Base-by-base conservation (phyloP, 2,113 vertebrate genomes). In the Pseudopodoces humilis region DNA sequence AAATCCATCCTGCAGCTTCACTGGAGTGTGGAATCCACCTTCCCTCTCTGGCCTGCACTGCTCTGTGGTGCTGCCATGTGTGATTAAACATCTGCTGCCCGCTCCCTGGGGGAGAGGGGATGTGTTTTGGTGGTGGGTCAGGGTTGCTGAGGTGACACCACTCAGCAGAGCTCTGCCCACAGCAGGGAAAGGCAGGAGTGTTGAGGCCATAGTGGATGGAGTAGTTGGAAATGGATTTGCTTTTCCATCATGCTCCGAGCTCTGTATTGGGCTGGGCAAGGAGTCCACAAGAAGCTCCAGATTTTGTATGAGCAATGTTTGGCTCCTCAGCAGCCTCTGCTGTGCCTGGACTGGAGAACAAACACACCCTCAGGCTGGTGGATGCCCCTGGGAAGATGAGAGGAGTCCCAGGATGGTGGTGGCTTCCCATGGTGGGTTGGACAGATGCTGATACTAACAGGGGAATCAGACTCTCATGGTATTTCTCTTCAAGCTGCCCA, bases 1-100 rank as follows among this genome's bases (percentile, higher is more conserved):
- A 67, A 80, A 94, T 83, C 88, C 64, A 92, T 94, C 88, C 71
- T 47, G 58, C 90, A 96, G 91, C 71, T 85, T 22, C 93, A 84
- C 33, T 80, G 83, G 89, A 65, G 82, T 84, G 89, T 82, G 60
- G 70, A 67, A 92, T 67, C 68, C 6, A 17, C 56, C 64, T 28
- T 44, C 8, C 6, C 41, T 59, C 12, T 28, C 46, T 9, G 33
- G 68, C 23, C 84, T 59, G 58, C 9, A 5, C 60, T 3, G 4
- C 41, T 70, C 50, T 16, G 74, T 10, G 71, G 47, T 37, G 62
- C 75, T 80, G 67, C 2, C 13, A 35, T 2, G 74, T 83, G 82
- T 68, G 70, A 62, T 83, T 27, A 14, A 72, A 68, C 93, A 91
- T n/a, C 85, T 83, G 70, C 64, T 89, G 41, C 89, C 37, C 1